Evolutionary conservation across 2,113 vertebrate species (phyloP).

Genomic region (Deroptyus accipitrinus): DNA sequence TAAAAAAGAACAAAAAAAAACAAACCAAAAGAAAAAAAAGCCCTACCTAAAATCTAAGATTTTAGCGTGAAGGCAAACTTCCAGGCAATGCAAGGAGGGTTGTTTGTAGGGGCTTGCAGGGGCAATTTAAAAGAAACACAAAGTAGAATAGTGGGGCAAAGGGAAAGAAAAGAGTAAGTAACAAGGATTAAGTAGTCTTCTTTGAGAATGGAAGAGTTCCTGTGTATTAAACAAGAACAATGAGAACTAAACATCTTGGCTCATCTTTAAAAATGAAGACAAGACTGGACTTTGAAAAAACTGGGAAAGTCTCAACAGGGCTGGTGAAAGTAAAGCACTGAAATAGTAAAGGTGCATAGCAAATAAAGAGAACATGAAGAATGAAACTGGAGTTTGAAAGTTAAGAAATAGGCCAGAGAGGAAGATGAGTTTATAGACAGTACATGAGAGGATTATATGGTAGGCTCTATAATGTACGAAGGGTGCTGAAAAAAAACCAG

Average conservation of each 20-base stretch:
- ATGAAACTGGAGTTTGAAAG: background rate
- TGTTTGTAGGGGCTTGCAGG: background rate
- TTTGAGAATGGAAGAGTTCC: background rate
- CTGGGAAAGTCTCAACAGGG: background rate
- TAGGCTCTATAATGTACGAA: background rate
- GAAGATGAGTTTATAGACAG: background rate
- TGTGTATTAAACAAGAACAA: background rate
- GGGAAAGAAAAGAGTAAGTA: background rate
- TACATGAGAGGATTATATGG: background rate
- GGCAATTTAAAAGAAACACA: background rate
- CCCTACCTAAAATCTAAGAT: background rate
- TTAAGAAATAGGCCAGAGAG: background rate
- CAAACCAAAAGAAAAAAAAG: too few species aligned
- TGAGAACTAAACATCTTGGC: background rate
- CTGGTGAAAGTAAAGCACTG: fast-evolving
- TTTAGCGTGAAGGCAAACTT: background rate
- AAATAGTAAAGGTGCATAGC: background rate
- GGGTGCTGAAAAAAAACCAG: background rate
- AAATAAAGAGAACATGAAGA: background rate
- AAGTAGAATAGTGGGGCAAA: background rate
- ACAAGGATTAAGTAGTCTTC: background rate
- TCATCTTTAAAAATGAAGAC: background rate
- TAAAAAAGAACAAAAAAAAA: background rate
- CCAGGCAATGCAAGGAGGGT: background rate
- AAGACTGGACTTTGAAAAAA: background rate